Evolutionary conservation across 2,797 vertebrate species (phyloP).

Genomic region (Tragopan temminckii): DNA sequence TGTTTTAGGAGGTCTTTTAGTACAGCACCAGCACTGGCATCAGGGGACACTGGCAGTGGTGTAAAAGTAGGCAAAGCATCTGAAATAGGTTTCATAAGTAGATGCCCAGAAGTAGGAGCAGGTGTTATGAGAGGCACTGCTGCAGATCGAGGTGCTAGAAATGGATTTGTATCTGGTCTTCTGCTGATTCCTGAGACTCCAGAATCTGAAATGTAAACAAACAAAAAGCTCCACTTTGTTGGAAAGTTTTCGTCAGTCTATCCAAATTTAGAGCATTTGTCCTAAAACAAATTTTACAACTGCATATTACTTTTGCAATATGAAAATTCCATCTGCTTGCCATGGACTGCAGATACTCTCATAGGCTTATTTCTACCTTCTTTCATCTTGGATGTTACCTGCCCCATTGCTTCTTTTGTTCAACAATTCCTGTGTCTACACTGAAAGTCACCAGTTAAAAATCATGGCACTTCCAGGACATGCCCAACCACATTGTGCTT

Average conservation of each 20-base stretch:
- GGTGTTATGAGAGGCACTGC: slow-evolving; percentile 91
- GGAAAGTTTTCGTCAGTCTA: not conserved
- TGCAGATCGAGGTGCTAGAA: slow-evolving; percentile 94
- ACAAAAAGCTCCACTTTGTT: not conserved
- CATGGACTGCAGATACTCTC: not conserved
- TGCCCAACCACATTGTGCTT: not conserved
- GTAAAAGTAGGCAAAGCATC: slow-evolving; percentile 93
- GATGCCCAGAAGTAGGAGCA: slow-evolving; percentile 85
- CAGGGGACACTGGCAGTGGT: slow-evolving; percentile 92
- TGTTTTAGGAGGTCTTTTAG: slow-evolving; percentile 95
- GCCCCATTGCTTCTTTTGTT: not conserved
- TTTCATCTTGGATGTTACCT: not conserved
- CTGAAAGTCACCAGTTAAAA: not conserved
- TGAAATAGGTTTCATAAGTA: slow-evolving; percentile 96
- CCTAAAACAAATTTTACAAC: not conserved
- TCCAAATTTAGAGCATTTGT: not conserved
- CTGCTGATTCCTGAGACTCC: slow-evolving; percentile 67
- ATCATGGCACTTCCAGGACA: not conserved
- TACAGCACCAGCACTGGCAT: slow-evolving; percentile 90
- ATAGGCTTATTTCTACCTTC: not conserved
- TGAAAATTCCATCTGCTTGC: not conserved
- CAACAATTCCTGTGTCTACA: not conserved
- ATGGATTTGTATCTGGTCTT: slow-evolving; percentile 87
- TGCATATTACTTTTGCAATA: not conserved
- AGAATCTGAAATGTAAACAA: slow-evolving; percentile 72